These are phyloP conservation scores for Narcine bancroftii DNA, from an alignment of 2,113 vertebrate genomes.

Conservation along the genomic window DNA sequence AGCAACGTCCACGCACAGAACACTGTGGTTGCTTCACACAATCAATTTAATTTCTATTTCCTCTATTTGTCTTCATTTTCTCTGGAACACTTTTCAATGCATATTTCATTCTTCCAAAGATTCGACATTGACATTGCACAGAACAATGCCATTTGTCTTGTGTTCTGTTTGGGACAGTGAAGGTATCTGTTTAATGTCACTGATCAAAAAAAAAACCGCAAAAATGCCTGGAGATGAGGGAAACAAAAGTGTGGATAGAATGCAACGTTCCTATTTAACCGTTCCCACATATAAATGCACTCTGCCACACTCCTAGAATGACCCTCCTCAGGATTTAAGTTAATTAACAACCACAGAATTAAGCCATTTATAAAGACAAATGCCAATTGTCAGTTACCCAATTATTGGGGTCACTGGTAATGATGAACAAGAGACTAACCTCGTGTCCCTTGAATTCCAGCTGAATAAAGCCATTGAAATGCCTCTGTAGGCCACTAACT, in stretches of 20 bases:
- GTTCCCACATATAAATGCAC: not conserved
- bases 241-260: not conserved
- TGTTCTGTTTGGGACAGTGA: not conserved
- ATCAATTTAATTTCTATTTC: no score
- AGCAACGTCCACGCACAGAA: not conserved
- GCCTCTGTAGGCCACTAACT: not conserved
- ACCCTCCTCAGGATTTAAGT: not conserved
- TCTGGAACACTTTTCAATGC: not conserved
- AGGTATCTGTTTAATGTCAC: not conserved
- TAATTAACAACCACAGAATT: not conserved
- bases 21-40: not conserved
- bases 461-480: conserved; percentile 19
- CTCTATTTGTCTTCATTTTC: not conserved
- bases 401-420: conserved; percentile 19
- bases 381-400: conserved; percentile 1
- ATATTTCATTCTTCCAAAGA: not conserved
- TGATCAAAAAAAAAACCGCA: not conserved
- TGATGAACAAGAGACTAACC: conserved; percentile 1
- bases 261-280: not conserved
- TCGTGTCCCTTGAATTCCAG: not conserved
- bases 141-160: conserved; percentile 20
- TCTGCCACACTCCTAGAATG: not conserved
- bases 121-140: not conserved
- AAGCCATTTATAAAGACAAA: not conserved
- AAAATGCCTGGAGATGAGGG: not conserved